Percentiles rank a stretch among this genome's conserved stretches.
phyloP scores from a whole-genome alignment of 2,113 vertebrate species.

The Oreochromis spilurus region DNA sequence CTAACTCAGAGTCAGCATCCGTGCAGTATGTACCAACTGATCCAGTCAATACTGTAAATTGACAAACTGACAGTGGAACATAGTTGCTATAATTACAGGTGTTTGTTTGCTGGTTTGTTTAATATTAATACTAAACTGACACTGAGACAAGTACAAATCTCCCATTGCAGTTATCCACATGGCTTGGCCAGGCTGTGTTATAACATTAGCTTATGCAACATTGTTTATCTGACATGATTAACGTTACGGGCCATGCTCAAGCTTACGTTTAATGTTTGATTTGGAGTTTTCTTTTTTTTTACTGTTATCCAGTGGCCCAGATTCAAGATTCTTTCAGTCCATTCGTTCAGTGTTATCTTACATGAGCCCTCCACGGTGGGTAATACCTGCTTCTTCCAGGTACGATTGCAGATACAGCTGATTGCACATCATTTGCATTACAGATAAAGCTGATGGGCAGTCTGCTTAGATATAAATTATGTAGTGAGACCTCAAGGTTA shows the following conservation, averaged over 20 bases:
- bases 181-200: neutral
- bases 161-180: neutral
- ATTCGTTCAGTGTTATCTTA: neutral
- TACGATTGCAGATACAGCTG: conserved; percentile 29
- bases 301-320: conserved; percentile 2
- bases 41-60: neutral
- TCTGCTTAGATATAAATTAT: conserved; percentile 65
- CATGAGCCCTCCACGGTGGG: neutral
- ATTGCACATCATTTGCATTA: conserved; percentile 60
- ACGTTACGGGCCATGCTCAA: neutral
- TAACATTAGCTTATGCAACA: neutral
- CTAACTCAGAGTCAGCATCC: neutral
- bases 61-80: neutral
- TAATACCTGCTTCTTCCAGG: conserved; percentile 31
- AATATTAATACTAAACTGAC: neutral
- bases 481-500: conserved; percentile 62
- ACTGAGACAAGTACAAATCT: neutral
- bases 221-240: neutral
- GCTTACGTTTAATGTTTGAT: neutral
- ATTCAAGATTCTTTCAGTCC: neutral
- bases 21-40: neutral
- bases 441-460: conserved; percentile 57
- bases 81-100: neutral
- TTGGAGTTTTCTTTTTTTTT: neutral
- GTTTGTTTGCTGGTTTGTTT: neutral